Evolutionary conservation across 2,888 invertebrate species (phyloP), one percentile per base, ranked within the genome.

Genomic region (Sisyra nigra): DNA sequence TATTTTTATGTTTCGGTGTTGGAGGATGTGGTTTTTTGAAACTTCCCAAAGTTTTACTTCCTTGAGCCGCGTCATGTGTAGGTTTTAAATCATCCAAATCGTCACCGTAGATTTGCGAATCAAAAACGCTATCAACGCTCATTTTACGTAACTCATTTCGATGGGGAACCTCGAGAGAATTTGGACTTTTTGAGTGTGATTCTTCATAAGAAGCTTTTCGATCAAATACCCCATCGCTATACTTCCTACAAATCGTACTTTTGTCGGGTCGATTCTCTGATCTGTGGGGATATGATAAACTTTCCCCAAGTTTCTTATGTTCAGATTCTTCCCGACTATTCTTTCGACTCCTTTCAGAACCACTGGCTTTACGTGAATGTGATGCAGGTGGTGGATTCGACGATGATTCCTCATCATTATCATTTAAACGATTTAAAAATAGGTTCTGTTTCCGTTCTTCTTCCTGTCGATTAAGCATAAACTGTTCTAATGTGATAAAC

Each of bases 391-490:
- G 38, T 33, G 15, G 3, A 18, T 9, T 9, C 3, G 34, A n/a
- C 40, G 58, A 53, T 48, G 59, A 58, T 13, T 53, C 48, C 41
- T 54, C 50, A 45, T 57, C 55, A 40, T 55, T 55, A 19, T 55
- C 54, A 42, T 56, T 54, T 46, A 53, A 42, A 33, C 42, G 42
- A 24, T 48, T 48, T 7, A 47, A 51, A 46, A 57, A 55, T 2
- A 58, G 58, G 51, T 61, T 60, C 43, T 70, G 67, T 50, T 69
- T 69, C 15, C 72, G 68, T 54, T 83, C 82, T 56, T 82, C 81
- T 48, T 74, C 78, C 58, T 83, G 83, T 50, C 80, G 74, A 50
- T 76, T 73, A 49, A 80, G 60, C 84, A 85, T 85, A 54, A 86
- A 71, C 62, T 84, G 80, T 57, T 84, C 80, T 24, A 85, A 65